Percentiles rank a stretch among this genome's conserved stretches.
These are phyloP conservation scores for Pogonomyrmex barbatus DNA, from an alignment of 1,140 invertebrate genomes.

Conservation along the genomic window DNA sequence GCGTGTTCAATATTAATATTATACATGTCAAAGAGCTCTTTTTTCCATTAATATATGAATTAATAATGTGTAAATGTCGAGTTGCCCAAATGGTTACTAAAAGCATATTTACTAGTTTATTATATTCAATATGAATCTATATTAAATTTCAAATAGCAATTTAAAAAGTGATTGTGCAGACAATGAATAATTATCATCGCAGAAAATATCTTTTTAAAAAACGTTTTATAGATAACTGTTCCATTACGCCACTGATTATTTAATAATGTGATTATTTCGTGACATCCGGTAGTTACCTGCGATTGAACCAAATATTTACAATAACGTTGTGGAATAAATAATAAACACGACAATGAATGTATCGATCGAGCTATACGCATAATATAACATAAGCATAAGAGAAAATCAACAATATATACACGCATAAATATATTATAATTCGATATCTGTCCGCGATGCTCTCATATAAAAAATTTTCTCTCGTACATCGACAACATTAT, in stretches of 20 bases:
- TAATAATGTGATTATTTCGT: slow-evolving; percentile 33
- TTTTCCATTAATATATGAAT: slow-evolving; percentile 50
- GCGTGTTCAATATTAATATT: slow-evolving; percentile 36
- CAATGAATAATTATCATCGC: slow-evolving; percentile 17
- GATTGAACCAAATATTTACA: slow-evolving; percentile 48
- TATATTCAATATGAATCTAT: slow-evolving; percentile 32
- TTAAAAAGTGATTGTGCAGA: slow-evolving; percentile 18
- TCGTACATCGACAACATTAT: slow-evolving; percentile 40
- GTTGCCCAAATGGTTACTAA: slow-evolving; percentile 42
- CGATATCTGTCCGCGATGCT: background rate
- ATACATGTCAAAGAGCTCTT: slow-evolving; percentile 39
- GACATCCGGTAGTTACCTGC: background rate
- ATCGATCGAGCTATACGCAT: background rate
- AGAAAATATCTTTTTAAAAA: slow-evolving; percentile 4
- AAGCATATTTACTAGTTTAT: slow-evolving; percentile 47
- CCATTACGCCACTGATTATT: slow-evolving; percentile 21
- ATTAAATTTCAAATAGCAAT: slow-evolving; percentile 13
- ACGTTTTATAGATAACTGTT: slow-evolving; percentile 3
- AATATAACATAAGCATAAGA: slow-evolving; percentile 31
- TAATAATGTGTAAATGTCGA: slow-evolving; percentile 36
- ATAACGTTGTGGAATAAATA: slow-evolving; percentile 50
- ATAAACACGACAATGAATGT: slow-evolving; percentile 25
- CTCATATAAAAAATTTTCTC: slow-evolving; percentile 46
- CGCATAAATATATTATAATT: slow-evolving; percentile 46
- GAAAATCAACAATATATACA: slow-evolving; percentile 15